These are phyloP conservation scores for Oenanthe oenanthe DNA, from an alignment of 2,113 vertebrate genomes.

Conservation along the genomic window DNA sequence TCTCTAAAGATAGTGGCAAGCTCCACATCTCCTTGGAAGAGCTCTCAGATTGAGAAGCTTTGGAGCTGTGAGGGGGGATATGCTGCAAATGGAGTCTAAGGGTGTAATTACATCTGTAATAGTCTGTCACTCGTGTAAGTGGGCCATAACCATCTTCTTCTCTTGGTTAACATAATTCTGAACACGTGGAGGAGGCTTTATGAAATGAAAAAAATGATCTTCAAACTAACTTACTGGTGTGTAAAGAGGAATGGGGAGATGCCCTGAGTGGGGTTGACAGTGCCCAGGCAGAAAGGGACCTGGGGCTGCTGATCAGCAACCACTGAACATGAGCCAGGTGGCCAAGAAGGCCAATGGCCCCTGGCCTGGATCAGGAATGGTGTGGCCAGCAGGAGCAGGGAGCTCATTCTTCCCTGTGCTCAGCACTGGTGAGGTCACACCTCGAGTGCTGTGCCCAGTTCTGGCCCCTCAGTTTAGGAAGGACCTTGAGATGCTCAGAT, in stretches of 20 bases:
- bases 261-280: not conserved
- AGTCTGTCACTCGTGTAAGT: not conserved
- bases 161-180: not conserved
- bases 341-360: not conserved
- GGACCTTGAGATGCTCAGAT: rapidly evolving
- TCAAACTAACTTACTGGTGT: not conserved
- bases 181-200: not conserved
- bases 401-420: not conserved
- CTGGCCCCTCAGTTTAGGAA: not conserved
- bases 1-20: not conserved
- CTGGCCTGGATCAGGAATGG: rapidly evolving
- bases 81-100: not conserved
- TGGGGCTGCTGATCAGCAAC: not conserved
- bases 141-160: not conserved
- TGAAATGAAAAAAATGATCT: not conserved
- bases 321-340: not conserved
- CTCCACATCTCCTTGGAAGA: not conserved
- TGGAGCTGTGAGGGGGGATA: not conserved
- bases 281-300: not conserved
- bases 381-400: not conserved
- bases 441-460: not conserved
- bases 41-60: not conserved
- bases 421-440: rapidly evolving
- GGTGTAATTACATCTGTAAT: not conserved
- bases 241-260: not conserved